These are phyloP conservation scores for Epinephelus coioides DNA, from an alignment of 2,797 vertebrate species.

Conservation along the genomic window DNA sequence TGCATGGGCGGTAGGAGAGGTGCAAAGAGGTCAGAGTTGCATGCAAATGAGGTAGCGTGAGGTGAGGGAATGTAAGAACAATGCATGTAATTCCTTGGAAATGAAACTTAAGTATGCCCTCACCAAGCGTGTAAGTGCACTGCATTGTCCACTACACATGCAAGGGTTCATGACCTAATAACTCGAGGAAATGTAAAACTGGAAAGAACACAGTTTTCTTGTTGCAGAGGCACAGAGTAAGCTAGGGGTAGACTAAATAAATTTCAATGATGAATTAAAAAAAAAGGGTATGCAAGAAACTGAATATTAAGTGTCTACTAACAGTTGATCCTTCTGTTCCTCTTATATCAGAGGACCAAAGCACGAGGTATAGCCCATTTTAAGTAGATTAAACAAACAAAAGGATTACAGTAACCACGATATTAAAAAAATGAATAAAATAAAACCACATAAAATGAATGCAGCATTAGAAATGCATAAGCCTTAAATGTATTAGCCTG, in stretches of 20 bases:
- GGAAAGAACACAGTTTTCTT: slow-evolving; percentile 1
- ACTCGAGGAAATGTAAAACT: not conserved
- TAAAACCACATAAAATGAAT: not conserved
- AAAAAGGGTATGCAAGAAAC: not conserved
- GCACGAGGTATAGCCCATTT: not conserved
- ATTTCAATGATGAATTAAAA: slow-evolving; percentile 16
- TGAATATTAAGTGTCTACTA: not conserved
- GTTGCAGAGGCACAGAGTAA: not conserved
- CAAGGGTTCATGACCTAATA: not conserved
- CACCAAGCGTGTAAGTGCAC: not conserved
- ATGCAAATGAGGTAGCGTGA: not conserved
- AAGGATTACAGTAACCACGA: not conserved
- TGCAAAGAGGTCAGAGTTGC: not conserved
- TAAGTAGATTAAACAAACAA: not conserved
- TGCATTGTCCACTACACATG: not conserved
- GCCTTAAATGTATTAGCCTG: not conserved
- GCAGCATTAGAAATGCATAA: not conserved
- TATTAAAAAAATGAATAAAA: not conserved
- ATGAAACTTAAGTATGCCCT: not conserved
- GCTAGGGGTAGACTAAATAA: not conserved
- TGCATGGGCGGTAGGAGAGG: not conserved
- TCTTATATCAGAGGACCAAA: not conserved
- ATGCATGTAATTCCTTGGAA: not conserved
- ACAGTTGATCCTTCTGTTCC: not conserved
- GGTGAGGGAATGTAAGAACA: not conserved